Evolutionary conservation across 2,888 invertebrate species (phyloP), one percentile per base, ranked within the genome.

Genomic region (Heliothis peltigera): DNA sequence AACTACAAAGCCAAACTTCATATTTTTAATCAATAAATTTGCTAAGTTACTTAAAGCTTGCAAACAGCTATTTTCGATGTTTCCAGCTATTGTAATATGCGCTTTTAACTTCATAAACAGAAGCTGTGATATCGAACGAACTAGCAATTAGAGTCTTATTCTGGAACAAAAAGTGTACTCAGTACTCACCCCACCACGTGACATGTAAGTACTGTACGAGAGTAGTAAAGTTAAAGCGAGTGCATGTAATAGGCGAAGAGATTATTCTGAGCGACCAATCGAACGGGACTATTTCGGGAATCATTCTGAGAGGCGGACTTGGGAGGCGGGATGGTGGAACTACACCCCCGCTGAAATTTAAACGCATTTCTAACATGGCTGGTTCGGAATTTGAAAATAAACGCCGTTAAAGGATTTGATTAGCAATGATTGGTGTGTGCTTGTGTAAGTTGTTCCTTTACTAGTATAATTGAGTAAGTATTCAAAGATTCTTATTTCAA

Each of bases 191-290:
- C 51, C 57, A 48, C 64, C 53, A 64, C 46, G 58, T 66, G 15
- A 48, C 54, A 39, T 32, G 25, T 28, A 63, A 55, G 65, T 61
- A 56, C 66, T 56, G 39, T 77, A 68, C 55, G 63, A 73, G 57
- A 60, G 68, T 64, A 79, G 77, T 80, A 77, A 74, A 84, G 70
- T 84, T 82, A 77, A 81, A 83, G 76, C 76, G 76, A 77, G 67
- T 82, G 81, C 80, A 84, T 85, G 82, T 90, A 87, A 91, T 91
- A 91, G 91, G 87, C 84, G 85, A 91, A 82, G 84, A 87, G 88
- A 87, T 88, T 86, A 86, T 81, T 80, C 80, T 68, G 76, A 80
- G 81, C 90, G 81, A 86, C 94, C 94, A 94, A 94, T 94, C 87
- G 85, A 83, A 83, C 62, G 86, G 82, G 84, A 84, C 85, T 90